Base-by-base conservation (phyloP, 2,113 vertebrate species). In the Calonectris borealis region DNA sequence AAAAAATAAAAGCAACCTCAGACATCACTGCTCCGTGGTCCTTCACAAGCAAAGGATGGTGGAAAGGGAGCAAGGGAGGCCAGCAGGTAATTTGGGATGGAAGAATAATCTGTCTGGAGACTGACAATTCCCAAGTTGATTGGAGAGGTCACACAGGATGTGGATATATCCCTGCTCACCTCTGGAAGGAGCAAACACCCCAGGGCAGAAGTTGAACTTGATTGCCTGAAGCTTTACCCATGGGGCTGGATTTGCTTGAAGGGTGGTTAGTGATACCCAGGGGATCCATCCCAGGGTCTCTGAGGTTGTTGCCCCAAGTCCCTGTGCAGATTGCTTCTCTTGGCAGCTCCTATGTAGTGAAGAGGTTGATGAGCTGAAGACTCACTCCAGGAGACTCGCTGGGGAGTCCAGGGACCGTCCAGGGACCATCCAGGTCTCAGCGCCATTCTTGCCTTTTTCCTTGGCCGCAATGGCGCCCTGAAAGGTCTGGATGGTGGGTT, bases 361-460 rank as follows among this genome's bases (percentile, higher is more conserved):
- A 86, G 46, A 66, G 42, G 16, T 16, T 52, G 36, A 14, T 51
- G 72, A 68, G 32, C 38, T 71, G 34, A 61, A 54, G 57, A 7
- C 11, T 76, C 17, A 7, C 2, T 10, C 46, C 49, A 44, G 27
- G 29, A 86, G 12, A 82, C 6, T 38, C 1, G 0, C 3, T 1
- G 8, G 21, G 31, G 81, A 83, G 9, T 10, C 22, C 8, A 5
- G 51, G 55, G 46, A 52, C 32, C 16, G 8, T 10, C 22, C 8
- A 5, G 46, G 55, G 46, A 52, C 32, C 19, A 13, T 34, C 17
- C 27, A 16, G 24, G 13, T 76, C 49, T 36, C 48, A 3, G 8
- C 38, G 18, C 0, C 0, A 8, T 52, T 61, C 24, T 69, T 69
- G 21, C 7, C 16, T 73, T n/a, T 75, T 55, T 36, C 36, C 25